Evolutionary conservation across 2,797 vertebrate genomes (phyloP), one percentile per base, ranked within the genome.

Genomic region (Syngnathus rostellatus): DNA sequence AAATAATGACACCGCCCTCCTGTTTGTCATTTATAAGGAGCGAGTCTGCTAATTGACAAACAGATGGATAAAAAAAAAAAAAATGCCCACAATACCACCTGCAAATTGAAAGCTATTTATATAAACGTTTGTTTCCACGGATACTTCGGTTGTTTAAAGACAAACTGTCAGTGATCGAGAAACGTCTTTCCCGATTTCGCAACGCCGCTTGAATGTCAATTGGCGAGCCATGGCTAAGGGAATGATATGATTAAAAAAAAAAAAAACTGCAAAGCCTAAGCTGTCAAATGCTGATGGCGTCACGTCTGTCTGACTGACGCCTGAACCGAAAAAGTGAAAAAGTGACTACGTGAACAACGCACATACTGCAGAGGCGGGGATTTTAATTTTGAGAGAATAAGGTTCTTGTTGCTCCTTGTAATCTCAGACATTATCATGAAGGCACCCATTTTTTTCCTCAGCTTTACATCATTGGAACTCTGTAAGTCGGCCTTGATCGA

Each of bases 1-100:
- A 37, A 31, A 57, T 31, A 58, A 58, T 37, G 55, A 58, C 55
- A 58, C 31, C 55, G 8, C 55, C 31, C 55, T 31, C 55, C 55
- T 58, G 55, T 58, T 38, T 7, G 55, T 37, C 55, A 58, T 37
- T 58, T 37, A 58, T 58, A 31, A 58, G 55, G 25, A 58, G 25
- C 55, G 8, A 64, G 25, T 16, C 16, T 38, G 55, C 55, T 58
- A 58, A 58, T 58, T 58, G 38, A 37, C 31, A 58, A 58, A 38
- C 55, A 58, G 31, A 58, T 58, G 55, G 55, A 37, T 2, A 14
- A 57, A 16, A 6, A 1, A 37, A 6, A 31, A 8, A 54, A 54
- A 5, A 54, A 54, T 11, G 6, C 6, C 31, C 12, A 6, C 5
- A 57, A 57, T 55, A 31, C 14, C 17, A 8, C 5, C 5, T 43